Evolutionary conservation across 2,113 vertebrate species (phyloP), one percentile per base, ranked within the genome.

Genomic region (Zingel zingel): DNA sequence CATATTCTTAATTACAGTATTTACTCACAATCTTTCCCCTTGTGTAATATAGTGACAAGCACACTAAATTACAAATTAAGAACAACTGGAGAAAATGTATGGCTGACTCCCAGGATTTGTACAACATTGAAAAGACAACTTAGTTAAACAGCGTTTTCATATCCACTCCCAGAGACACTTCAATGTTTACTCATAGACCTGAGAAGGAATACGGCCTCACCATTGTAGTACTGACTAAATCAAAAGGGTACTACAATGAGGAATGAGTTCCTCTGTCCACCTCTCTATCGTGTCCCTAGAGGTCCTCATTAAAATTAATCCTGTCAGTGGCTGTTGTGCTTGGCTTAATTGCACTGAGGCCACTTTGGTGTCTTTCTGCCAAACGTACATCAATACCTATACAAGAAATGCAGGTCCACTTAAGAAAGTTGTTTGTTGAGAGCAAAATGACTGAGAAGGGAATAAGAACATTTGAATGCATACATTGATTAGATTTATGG

Each of bases 301-400:
- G 76, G 39, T 89, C 47, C 74, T 86, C 62, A 68, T 62, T 77
- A 91, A 61, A 85, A 25, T 67, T 62, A 77, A 89, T 74, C 81
- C 74, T 79, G 77, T 86, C 87, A 75, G 54, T 11, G 23, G 16
- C 10, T 47, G 23, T 33, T 71, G 71, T 48, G 62, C 56, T 53
- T 3, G 33, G 18, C 47, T 87, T 76, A 79, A 86, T 80, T 88
- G 65, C 76, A 39, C 43, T 12, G 50, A 50, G 67, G 19, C 47
- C 51, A 30, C 45, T 58, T 53, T 6, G 50, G 53, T 74, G 68
- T 82, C 62, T 57, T 53, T 72, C 30, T 66, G 59, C 8, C 61
- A 57, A 77, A 72, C 13, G 0, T 27, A 27, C 47, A 47, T 89
- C 77, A 45, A 77, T 81, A 76, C 39, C 23, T 63, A 67, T 53